Conservation (phyloP, 2,113 vertebrate species). For the Gallinago paraguaiae region DNA sequence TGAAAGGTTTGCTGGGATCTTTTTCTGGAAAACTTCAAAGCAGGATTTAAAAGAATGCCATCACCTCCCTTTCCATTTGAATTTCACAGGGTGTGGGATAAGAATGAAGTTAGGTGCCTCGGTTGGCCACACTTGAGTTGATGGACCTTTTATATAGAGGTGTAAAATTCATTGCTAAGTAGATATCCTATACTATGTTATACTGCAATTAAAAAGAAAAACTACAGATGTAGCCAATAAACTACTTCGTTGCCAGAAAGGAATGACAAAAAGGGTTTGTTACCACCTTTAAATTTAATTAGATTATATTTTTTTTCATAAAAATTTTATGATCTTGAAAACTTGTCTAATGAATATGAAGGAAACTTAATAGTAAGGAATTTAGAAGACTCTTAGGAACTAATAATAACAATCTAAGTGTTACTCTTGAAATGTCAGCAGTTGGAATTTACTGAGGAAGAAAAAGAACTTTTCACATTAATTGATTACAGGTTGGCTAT, state of each 20-base stretch:
- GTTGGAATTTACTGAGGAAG: not conserved
- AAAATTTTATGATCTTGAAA: not conserved
- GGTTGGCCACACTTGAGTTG: not conserved
- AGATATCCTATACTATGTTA: not conserved
- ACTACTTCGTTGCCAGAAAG: not conserved
- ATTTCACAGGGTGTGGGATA: not conserved
- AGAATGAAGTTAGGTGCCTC: not conserved
- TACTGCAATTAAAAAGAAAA: not conserved
- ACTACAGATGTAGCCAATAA: not conserved
- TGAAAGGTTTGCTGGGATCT: constrained; percentile 11
- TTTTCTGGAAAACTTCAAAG: constrained; percentile 39
- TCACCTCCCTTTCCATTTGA: not conserved
- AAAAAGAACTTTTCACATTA: not conserved
- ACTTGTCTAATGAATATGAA: not conserved
- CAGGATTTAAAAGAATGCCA: constrained; percentile 42
- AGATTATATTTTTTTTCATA: not conserved
- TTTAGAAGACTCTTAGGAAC: not conserved
- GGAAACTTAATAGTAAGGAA: not conserved
- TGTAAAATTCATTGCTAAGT: not conserved
- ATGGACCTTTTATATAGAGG: not conserved
- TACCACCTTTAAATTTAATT: not conserved
- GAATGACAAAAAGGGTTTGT: not conserved
- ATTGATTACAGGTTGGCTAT: not conserved
- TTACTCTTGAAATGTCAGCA: not conserved
- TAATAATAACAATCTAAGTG: not conserved